Base-by-base conservation (phyloP, 1,140 invertebrate species). In the Leptestheria dahalacensis region DNA sequence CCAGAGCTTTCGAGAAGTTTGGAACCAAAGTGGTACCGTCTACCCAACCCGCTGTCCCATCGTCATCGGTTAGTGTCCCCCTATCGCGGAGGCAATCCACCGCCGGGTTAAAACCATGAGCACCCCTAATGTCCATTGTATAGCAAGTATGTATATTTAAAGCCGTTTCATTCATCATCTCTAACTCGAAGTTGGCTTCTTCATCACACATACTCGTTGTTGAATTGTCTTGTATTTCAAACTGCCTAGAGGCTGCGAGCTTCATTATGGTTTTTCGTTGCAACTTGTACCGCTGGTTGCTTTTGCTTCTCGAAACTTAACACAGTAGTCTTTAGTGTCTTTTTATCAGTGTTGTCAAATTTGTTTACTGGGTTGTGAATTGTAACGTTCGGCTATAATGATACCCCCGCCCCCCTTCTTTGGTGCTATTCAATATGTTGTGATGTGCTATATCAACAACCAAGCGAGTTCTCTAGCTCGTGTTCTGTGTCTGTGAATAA, bases 1-100 rank as follows among this genome's bases (percentile, higher is more conserved):
- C 68, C 1, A 67, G 74, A 23, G 75, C 74, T 2, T 73, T 77
- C 69, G 74, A 76, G 57, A 76, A 71, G 61, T 75, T 77, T 50
- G 71, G 62, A 23, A 65, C 68, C 15, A 73, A 71, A 57, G 48
- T 55, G 12, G 53, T 41, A 41, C 33, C 33, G 15, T 15, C 33
- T 15, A 41, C 33, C 33, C 6, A 15, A 15, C 33, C 33, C 33
- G 6, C 6, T 41, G 6, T 41, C 33, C 33, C 6, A 15, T 41
- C 33, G 33, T 15, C 33, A 41, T 6, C 15, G 33, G 33, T 41
- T 9, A 15, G 33, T 9, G 33, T 15, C 33, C 33, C 33, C 33
- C 6, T 6, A 15, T 41, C 33, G 33, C 33, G 33, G 15, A 41
- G 33, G 33, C 33, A 9, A 41, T 41, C 33, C 6, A 41, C 33